phyloP scores from a whole-genome alignment of 1,140 invertebrate species.

The Heliconius himera region DNA sequence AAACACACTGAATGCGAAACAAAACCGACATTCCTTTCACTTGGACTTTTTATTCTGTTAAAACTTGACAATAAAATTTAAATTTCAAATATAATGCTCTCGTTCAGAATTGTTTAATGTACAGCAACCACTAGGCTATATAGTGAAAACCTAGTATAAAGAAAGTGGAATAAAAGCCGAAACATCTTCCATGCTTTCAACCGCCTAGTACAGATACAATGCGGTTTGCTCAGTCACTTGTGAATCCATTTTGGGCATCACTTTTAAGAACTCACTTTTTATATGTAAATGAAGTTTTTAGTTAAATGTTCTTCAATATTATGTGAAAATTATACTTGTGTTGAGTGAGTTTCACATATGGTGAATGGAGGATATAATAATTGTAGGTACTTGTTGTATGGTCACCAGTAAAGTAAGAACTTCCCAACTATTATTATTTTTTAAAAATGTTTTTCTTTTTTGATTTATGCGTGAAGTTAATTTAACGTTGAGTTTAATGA shows the following conservation, averaged over 20 bases:
- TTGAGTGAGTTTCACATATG: background rate
- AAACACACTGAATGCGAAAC: background rate
- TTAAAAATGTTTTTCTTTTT: too few species aligned
- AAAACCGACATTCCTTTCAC: background rate
- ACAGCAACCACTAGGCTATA: background rate
- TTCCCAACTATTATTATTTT: background rate
- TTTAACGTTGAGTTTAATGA: too few species aligned
- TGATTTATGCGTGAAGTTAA: too few species aligned
- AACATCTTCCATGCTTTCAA: conserved; percentile 21
- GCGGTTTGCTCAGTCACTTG: conserved; percentile 23
- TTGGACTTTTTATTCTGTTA: background rate
- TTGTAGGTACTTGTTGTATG: too few species aligned
- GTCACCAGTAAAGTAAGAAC: background rate
- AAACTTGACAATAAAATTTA: conserved; percentile 13
- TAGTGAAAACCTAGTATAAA: conserved; percentile 3
- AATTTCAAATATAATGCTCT: conserved; percentile 8
- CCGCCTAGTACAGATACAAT: conserved; percentile 7
- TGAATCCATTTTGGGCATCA: conserved; percentile 17
- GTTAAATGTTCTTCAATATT: conserved; percentile 3
- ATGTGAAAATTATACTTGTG: background rate
- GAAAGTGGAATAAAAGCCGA: conserved; percentile 11
- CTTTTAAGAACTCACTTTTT: conserved; percentile 3
- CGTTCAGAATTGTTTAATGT: conserved; percentile 11
- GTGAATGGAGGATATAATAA: background rate
- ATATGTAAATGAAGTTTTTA: conserved; percentile 14